Percentiles rank a stretch among this genome's conserved stretches.
Evolutionary conservation across 2,113 vertebrate genomes (phyloP).

Genomic region (Ondatra zibethicus): DNA sequence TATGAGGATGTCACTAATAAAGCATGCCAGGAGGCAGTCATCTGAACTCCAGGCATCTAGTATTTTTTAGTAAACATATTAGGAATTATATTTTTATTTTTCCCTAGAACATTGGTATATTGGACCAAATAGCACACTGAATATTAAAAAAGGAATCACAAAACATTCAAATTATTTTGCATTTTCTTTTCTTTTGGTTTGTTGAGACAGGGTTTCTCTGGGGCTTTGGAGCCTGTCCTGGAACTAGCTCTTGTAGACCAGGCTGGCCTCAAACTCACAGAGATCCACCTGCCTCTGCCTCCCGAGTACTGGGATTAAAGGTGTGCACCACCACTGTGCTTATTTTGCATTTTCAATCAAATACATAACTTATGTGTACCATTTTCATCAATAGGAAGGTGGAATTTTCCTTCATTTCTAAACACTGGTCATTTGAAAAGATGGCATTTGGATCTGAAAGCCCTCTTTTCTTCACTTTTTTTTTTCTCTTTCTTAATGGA

Average conservation of each 20-base stretch:
- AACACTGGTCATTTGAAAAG: neutral
- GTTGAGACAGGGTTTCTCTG: too few species aligned
- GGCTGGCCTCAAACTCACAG: too few species aligned
- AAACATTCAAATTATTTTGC: constrained; percentile 22
- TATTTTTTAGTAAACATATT: neutral
- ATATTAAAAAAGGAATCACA: neutral
- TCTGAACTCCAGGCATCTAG: neutral
- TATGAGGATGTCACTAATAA: neutral
- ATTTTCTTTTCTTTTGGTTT: too few species aligned
- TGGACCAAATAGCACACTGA: neutral
- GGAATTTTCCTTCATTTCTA: neutral
- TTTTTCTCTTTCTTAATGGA: neutral
- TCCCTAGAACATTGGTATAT: neutral
- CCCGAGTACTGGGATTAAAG: too few species aligned
- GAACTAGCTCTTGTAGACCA: too few species aligned
- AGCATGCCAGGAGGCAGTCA: neutral
- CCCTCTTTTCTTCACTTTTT: neutral
- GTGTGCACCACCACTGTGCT: too few species aligned
- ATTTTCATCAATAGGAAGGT: constrained; percentile 35
- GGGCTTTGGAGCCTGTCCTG: too few species aligned
- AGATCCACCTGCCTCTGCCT: too few species aligned
- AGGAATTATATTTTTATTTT: neutral
- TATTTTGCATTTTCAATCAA: constrained; percentile 24
- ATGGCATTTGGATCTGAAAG: neutral
- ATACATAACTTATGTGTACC: neutral